Conservation (phyloP, 2,888 invertebrate species). For the Podabrus alpinus region DNA sequence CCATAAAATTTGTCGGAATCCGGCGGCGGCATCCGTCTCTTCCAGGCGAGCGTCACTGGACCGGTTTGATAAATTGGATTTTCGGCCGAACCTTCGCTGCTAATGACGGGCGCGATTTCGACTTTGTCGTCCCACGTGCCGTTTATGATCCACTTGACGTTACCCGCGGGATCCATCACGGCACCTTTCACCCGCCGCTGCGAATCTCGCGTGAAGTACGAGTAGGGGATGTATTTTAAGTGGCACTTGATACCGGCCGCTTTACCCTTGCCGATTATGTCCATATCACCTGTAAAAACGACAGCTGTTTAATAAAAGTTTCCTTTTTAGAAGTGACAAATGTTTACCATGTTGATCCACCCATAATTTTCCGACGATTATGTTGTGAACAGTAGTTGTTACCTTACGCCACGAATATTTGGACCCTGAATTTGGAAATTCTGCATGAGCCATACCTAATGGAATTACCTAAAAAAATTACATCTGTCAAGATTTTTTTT, state of each 20-base stretch:
- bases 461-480: conserved; percentile 70
- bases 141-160: conserved; percentile 74
- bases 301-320: not conserved
- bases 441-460: conserved; percentile 72
- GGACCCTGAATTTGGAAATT: conserved; percentile 70
- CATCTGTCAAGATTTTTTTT: not conserved
- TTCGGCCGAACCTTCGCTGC: conserved; percentile 66
- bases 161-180: conserved; percentile 72
- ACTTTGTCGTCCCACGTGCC: conserved; percentile 96
- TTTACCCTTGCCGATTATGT: conserved; percentile 85
- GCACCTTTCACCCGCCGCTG: conserved; percentile 88
- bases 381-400: conserved; percentile 98
- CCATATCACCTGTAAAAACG: conserved; percentile 88
- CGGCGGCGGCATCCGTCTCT: conserved; percentile 72
- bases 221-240: conserved; percentile 96
- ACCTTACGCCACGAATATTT: conserved; percentile 98
- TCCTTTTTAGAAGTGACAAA: not conserved
- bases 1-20: conserved; percentile 83
- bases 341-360: conserved; percentile 89
- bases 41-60: conserved; percentile 84
- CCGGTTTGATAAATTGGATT: conserved; percentile 94
- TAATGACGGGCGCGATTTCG: conserved; percentile 88
- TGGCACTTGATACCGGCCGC: conserved; percentile 91
- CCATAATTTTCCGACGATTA: conserved; percentile 99
- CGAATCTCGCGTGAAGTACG: conserved; percentile 96